phyloP scores from a whole-genome alignment of 2,888 invertebrate species.

The Torymus texanus region DNA sequence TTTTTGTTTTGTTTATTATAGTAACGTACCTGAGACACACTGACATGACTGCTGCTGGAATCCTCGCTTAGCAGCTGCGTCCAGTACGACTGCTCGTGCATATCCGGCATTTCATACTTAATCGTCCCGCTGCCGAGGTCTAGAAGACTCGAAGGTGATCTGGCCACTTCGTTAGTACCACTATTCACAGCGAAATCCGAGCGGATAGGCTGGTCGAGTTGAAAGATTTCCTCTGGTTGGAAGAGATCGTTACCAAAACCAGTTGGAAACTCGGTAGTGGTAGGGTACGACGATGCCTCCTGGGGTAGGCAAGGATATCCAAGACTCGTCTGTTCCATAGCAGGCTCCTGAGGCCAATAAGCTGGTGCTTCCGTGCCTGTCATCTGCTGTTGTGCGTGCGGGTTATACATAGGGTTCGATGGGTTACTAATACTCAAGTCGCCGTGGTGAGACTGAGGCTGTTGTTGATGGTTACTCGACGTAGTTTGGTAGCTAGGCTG shows the following conservation, averaged over 20 bases:
- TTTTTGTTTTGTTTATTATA: no score
- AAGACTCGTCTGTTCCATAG: constrained; percentile 31
- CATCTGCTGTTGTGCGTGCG: constrained; percentile 43
- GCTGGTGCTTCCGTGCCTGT: constrained; percentile 46
- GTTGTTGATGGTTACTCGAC: constrained; percentile 62
- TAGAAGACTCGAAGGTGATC: constrained; percentile 83
- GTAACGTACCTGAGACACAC: constrained; percentile 71
- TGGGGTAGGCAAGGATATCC: constrained; percentile 45
- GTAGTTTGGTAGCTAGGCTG: constrained; percentile 59
- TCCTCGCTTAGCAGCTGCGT: constrained; percentile 73
- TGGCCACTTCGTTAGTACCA: constrained; percentile 71
- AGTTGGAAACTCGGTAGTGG: constrained; percentile 73
- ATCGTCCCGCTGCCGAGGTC: constrained; percentile 85
- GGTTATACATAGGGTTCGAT: constrained; percentile 34
- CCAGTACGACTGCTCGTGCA: constrained; percentile 73
- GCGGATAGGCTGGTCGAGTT: constrained; percentile 84
- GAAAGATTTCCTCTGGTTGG: constrained; percentile 87
- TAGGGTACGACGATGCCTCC: constrained; percentile 46
- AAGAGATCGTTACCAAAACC: constrained; percentile 81
- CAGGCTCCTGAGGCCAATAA: constrained; percentile 48
- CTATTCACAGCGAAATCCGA: constrained; percentile 77
- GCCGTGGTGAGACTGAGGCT: constrained; percentile 36
- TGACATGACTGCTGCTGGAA: constrained; percentile 72
- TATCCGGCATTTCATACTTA: constrained; percentile 76
- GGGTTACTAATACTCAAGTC: constrained; percentile 24